Percentiles rank a stretch among this genome's conserved stretches.
These are phyloP conservation scores for Xerus inauris DNA, from an alignment of 2,113 vertebrate genomes.

Conservation along the genomic window DNA sequence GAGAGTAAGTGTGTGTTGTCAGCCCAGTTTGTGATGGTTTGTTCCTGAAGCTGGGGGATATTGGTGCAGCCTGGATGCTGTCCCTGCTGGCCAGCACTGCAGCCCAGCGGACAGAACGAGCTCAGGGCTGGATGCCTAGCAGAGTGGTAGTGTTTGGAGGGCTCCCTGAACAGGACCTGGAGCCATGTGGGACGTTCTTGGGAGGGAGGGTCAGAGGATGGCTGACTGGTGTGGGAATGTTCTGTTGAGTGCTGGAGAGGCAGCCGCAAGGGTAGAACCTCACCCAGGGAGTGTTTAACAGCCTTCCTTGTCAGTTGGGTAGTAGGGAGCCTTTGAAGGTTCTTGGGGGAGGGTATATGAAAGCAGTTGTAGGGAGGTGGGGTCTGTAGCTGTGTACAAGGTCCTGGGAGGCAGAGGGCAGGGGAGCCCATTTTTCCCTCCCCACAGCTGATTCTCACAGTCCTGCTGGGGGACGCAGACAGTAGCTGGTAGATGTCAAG, in stretches of 20 bases:
- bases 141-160: background rate
- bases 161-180: background rate
- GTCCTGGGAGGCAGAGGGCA: background rate
- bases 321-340: background rate
- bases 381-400: background rate
- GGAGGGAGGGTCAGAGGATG: background rate
- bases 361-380: background rate
- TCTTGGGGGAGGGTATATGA: background rate
- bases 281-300: rapidly evolving
- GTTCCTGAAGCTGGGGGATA: background rate
- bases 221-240: background rate
- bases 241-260: background rate
- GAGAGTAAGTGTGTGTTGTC: too few species aligned
- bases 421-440: background rate
- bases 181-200: background rate
- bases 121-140: background rate
- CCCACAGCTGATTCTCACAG: background rate
- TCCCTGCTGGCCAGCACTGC: background rate
- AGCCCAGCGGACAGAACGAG: background rate
- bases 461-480: background rate
- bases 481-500: background rate
- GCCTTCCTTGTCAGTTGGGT: background rate
- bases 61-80: background rate
- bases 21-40: background rate
- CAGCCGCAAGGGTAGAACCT: too few species aligned